These are phyloP conservation scores for Mechanitis mazaeus DNA, from an alignment of 2,888 invertebrate genomes.

Conservation along the genomic window DNA sequence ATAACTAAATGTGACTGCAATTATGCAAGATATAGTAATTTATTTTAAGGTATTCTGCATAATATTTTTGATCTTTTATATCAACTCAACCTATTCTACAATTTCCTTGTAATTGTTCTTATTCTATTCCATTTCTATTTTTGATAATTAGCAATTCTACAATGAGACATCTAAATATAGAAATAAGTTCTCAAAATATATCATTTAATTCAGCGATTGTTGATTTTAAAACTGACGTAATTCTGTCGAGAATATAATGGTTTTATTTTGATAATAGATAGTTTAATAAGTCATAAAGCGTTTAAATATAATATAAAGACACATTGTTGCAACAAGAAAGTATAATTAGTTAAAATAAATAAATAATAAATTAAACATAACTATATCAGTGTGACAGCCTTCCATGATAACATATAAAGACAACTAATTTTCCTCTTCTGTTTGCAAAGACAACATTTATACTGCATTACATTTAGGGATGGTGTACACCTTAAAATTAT, in stretches of 20 bases:
- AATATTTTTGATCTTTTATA: no score
- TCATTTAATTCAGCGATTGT: no score
- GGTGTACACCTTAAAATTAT: background rate
- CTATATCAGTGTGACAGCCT: conserved; percentile 8
- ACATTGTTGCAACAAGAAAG: background rate
- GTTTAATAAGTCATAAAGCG: no score
- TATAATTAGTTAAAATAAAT: conserved; percentile 2
- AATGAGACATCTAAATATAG: no score
- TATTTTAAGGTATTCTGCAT: background rate
- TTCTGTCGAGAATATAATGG: no score
- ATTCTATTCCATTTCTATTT: background rate
- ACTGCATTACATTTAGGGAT: background rate
- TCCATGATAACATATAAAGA: conserved; percentile 10
- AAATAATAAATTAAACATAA: background rate
- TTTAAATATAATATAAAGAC: background rate
- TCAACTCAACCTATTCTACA: no score
- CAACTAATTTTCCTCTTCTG: conserved; percentile 14
- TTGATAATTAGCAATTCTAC: no score
- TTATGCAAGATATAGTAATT: background rate
- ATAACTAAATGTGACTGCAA: background rate
- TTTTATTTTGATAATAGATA: no score
- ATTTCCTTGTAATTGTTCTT: background rate
- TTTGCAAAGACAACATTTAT: conserved; percentile 23
- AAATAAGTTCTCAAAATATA: no score
- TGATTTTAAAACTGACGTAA: no score